Percentiles rank a stretch among this genome's conserved stretches.
Evolutionary conservation across 2,113 vertebrate species (phyloP).

Genomic region (Trochalopteron elliotii): DNA sequence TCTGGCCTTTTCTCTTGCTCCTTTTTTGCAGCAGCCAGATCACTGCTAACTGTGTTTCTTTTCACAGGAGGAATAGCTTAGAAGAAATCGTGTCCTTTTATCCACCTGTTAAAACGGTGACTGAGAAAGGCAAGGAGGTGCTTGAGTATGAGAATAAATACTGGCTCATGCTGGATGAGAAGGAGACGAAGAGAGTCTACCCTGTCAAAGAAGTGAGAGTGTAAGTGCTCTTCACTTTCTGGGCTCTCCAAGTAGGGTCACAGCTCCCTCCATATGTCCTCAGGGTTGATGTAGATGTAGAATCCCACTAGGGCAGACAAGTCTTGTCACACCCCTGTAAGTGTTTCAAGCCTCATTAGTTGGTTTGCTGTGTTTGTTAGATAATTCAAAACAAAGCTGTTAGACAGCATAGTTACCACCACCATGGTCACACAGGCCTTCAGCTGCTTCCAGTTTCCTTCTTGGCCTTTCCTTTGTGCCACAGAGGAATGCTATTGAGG

Average conservation of each 20-base stretch:
- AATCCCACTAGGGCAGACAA: background rate
- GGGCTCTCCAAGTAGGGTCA: background rate
- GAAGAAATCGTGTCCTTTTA: slow-evolving; percentile 85
- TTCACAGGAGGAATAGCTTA: slow-evolving; percentile 78
- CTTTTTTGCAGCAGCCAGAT: background rate
- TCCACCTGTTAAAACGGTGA: slow-evolving; percentile 84
- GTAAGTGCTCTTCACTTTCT: slow-evolving; percentile 71
- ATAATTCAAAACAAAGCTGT: background rate
- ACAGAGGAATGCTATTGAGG: background rate
- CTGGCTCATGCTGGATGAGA: slow-evolving; percentile 93
- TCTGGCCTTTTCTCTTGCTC: background rate
- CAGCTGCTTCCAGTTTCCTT: background rate
- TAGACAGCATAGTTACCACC: background rate
- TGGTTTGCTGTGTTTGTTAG: background rate
- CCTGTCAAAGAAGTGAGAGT: slow-evolving; percentile 83
- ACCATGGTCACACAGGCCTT: background rate
- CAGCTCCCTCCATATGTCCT: background rate
- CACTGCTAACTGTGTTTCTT: background rate
- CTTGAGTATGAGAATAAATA: slow-evolving; percentile 92
- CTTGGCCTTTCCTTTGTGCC: background rate
- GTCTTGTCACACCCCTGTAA: background rate
- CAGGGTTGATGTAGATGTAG: background rate
- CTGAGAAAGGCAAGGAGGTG: slow-evolving; percentile 88
- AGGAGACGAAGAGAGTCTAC: slow-evolving; percentile 75
- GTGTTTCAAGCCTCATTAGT: background rate